A percentile compares a stretch with the other conserved stretches of the same genome.
These are phyloP conservation scores for Aspidiotus destructor DNA, from an alignment of 2,888 invertebrate genomes.

Conservation along the genomic window DNA sequence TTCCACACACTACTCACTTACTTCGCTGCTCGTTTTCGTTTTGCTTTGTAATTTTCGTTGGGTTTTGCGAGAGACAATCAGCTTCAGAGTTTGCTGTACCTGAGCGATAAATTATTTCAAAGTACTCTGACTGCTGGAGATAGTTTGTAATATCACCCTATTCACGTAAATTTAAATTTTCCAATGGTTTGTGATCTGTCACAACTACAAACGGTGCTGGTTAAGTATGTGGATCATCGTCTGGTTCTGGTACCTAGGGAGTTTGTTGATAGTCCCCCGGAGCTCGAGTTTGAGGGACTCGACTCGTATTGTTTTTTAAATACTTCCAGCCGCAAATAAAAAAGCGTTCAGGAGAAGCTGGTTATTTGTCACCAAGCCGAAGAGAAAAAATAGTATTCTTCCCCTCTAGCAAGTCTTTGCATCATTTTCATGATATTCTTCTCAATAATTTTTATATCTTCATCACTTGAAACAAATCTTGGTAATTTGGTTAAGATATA, in stretches of 20 bases:
- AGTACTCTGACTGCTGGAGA: no score
- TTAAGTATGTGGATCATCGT: no score
- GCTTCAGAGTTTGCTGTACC: no score
- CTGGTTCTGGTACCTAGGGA: not conserved
- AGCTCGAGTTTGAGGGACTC: not conserved
- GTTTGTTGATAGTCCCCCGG: not conserved
- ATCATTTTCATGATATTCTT: not conserved
- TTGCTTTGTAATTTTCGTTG: no score
- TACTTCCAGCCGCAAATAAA: not conserved
- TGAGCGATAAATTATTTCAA: no score
- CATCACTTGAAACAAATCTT: not conserved
- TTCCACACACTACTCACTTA: no score
- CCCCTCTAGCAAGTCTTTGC: not conserved
- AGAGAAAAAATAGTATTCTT: slow-evolving; percentile 1
- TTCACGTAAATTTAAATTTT: no score
- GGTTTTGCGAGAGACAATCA: no score
- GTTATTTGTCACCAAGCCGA: slow-evolving; percentile 2
- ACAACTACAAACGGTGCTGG: no score
- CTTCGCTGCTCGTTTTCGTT: no score
- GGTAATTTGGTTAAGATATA: not conserved
- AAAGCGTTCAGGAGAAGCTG: not conserved
- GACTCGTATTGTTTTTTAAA: not conserved
- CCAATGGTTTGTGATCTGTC: no score
- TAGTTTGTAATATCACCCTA: no score
- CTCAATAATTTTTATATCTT: not conserved